Percentiles rank a stretch among this genome's conserved stretches.
phyloP scores from a whole-genome alignment of 2,888 invertebrate genomes.

The Dryadula phaetusa region DNA sequence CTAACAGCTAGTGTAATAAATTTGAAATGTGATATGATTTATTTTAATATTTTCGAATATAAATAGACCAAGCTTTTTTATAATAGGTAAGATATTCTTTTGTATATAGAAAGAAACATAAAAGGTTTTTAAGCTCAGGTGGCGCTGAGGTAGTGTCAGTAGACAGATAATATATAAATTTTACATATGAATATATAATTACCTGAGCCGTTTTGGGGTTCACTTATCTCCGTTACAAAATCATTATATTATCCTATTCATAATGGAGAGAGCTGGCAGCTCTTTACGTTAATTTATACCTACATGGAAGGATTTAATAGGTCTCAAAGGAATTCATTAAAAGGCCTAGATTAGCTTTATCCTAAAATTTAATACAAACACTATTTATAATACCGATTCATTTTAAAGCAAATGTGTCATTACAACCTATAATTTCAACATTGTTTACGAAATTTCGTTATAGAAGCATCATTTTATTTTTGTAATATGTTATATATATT shows the following conservation, averaged over 20 bases:
- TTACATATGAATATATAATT: not conserved
- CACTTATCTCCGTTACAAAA: slow-evolving; percentile 29
- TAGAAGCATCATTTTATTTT: no score
- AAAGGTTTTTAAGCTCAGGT: no score
- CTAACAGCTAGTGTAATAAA: no score
- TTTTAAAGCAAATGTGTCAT: not conserved
- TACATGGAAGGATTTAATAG: slow-evolving; percentile 50
- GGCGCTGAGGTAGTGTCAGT: not conserved
- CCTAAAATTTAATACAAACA: slow-evolving; percentile 29
- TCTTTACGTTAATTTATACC: slow-evolving; percentile 34
- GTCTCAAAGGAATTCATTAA: slow-evolving; percentile 60
- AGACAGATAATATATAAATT: not conserved
- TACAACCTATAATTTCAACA: not conserved
- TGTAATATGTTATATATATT: no score
- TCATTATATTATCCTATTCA: slow-evolving; percentile 37
- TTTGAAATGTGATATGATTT: no score
- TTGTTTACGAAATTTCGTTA: not conserved
- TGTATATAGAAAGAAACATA: no score
- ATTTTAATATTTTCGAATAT: no score
- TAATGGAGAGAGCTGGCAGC: slow-evolving; percentile 33
- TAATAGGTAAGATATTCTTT: no score
- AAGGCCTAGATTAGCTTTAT: slow-evolving; percentile 54
- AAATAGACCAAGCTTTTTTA: no score
- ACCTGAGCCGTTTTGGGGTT: slow-evolving; percentile 9
- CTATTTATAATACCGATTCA: not conserved